Conservation (phyloP, 2,113 vertebrate genomes). For the Tricholaema leucomelas region DNA sequence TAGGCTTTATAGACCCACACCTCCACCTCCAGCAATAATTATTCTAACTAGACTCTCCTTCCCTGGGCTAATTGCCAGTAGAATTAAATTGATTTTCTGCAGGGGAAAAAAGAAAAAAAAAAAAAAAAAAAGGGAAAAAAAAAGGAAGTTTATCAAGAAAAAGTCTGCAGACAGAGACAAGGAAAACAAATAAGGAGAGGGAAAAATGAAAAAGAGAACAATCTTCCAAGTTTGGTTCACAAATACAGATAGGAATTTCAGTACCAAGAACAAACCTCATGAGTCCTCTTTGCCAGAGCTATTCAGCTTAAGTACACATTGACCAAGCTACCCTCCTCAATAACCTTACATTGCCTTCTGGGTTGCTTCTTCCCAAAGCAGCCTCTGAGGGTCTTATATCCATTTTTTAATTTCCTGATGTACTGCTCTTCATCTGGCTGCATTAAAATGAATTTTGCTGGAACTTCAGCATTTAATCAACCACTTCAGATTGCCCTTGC, state of each 20-base stretch:
- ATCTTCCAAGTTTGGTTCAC: background rate
- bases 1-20: background rate
- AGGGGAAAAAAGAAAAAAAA: background rate
- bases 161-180: background rate
- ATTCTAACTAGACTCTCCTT: slow-evolving; percentile 14
- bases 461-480: background rate
- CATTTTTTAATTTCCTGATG: background rate
- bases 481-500: background rate
- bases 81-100: slow-evolving; percentile 1
- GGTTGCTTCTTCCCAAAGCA: background rate
- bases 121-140: background rate
- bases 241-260: background rate
- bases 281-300: background rate
- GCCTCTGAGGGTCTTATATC: too few species aligned
- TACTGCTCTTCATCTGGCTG: background rate
- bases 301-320: background rate
- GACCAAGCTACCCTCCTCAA: background rate
- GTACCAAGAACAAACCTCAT: background rate
- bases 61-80: slow-evolving; percentile 38
- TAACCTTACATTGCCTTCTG: background rate
- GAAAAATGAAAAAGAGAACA: background rate
- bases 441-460: background rate
- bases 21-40: slow-evolving; percentile 27
- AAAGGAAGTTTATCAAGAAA: background rate
- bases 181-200: background rate